Base-by-base conservation (phyloP, 2,888 invertebrate genomes). In the Aleiodes alternator region DNA sequence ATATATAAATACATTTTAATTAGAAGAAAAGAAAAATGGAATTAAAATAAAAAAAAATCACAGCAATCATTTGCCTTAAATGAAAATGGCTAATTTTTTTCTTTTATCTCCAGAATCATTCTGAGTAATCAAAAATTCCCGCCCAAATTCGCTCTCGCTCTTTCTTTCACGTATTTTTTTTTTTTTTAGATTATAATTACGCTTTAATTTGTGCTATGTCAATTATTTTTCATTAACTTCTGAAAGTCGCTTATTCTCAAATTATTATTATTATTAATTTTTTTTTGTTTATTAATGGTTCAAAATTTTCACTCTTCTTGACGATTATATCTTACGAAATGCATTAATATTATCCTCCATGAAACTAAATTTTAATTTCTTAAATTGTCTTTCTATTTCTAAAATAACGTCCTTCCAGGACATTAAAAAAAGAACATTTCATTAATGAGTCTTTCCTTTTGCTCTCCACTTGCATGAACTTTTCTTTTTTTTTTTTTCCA, bases 161-260 rank as follows among this genome's bases (percentile, higher is more conserved):
- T 43, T 43, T 43, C 9, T 8, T 43, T 43, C 9, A 0, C 8
- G 11, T 43, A 43, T 43, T 43, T 43, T 43, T 11, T 23, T 23
- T 23, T 23, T 23, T 23, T 23, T 23, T 23, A 23, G 23, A 53
- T 12, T 12, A 8, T 53, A 16, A 53, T 16, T 53, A 53, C 14
- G 53, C n/a, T 14, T 16, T 70, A 76, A 73, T 77, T 78, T 78
- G 77, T 78, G 80, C 80, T 77, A 71, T 57, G 68, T 53, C 23
- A 72, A 56, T 68, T 71, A 59, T 72, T 57, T 70, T 9, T 43
- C 11, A 43, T 9, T 43, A 9, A 43, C 11, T 43, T 9, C 11
- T 43, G 48, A 43, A 23, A 12, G 43, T 55, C 53, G 53, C 5
- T 57, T 38, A 31, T 68, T 61, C 8, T 72, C 61, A 43, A 43